A percentile compares a stretch with the other conserved stretches of the same genome.
Conservation (phyloP, 2,888 invertebrate species). For the Campoletis raptor region DNA sequence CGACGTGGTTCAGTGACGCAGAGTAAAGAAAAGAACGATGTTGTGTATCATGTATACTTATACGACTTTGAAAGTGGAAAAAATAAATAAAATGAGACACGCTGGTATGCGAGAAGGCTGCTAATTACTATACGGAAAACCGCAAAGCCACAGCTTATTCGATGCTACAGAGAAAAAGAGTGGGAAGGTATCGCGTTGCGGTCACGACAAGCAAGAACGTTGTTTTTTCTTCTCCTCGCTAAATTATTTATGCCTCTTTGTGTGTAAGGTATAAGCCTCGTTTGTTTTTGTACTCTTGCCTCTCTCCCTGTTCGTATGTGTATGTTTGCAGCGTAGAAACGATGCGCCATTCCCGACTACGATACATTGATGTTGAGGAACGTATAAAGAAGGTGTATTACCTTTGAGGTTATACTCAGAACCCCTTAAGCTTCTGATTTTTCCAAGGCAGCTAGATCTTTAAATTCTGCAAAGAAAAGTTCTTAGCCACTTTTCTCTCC, state of each 20-base stretch:
- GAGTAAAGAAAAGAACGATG: background rate
- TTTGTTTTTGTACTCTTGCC: conserved; percentile 9
- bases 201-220: conserved; percentile 27
- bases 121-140: conserved; percentile 53
- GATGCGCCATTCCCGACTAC: conserved; percentile 11
- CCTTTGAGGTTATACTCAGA: background rate
- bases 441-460: background rate
- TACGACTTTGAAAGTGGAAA: background rate
- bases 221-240: conserved; percentile 35
- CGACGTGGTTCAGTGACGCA: background rate
- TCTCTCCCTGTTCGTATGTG: background rate
- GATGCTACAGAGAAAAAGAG: conserved; percentile 16
- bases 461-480: background rate
- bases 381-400: conserved; percentile 1
- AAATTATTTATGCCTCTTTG: conserved; percentile 65
- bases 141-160: conserved; percentile 40
- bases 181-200: background rate
- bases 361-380: conserved; percentile 30
- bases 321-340: background rate
- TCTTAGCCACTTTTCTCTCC: background rate
- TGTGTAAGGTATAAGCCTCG: conserved; percentile 15
- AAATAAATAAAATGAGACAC: conserved; percentile 23
- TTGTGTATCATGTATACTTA: background rate
- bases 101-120: conserved; percentile 40
- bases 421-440: background rate